phyloP scores from a whole-genome alignment of 2,113 vertebrate genomes.

The Daphoenositta chrysoptera region DNA sequence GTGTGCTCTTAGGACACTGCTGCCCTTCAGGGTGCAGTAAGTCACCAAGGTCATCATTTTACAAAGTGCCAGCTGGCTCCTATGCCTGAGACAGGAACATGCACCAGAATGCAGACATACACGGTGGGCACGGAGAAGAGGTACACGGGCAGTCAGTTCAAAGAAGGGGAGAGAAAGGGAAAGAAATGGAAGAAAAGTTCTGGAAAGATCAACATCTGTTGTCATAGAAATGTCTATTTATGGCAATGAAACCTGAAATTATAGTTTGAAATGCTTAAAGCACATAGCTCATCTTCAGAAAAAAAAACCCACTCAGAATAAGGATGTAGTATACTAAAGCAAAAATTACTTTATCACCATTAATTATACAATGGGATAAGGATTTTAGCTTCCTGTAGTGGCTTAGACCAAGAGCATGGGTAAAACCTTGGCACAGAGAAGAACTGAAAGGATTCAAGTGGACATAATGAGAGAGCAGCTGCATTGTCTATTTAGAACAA shows the following conservation, averaged over 20 bases:
- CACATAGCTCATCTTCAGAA: neutral
- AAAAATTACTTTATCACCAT: neutral
- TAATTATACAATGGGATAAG: neutral
- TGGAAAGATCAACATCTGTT: neutral
- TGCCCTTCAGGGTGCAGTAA: neutral
- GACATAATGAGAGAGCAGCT: constrained; percentile 20
- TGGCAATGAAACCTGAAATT: neutral
- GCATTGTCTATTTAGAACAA: constrained; percentile 34
- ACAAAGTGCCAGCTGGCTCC: neutral
- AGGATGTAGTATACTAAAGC: neutral
- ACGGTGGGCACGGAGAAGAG: neutral
- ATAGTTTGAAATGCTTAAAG: neutral
- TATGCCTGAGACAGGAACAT: neutral
- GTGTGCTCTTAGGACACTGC: neutral
- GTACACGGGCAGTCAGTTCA: neutral
- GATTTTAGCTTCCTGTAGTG: neutral
- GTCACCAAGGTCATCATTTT: neutral
- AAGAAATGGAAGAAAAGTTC: neutral
- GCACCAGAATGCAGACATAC: neutral
- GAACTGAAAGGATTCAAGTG: neutral
- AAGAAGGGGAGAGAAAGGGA: neutral
- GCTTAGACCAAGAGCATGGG: neutral
- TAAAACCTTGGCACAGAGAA: constrained; percentile 24
- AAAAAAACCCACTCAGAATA: neutral
- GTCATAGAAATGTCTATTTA: neutral